Conservation (phyloP, 64 coral and sea anemone genomes). For the Pachyseris speciosa region DNA sequence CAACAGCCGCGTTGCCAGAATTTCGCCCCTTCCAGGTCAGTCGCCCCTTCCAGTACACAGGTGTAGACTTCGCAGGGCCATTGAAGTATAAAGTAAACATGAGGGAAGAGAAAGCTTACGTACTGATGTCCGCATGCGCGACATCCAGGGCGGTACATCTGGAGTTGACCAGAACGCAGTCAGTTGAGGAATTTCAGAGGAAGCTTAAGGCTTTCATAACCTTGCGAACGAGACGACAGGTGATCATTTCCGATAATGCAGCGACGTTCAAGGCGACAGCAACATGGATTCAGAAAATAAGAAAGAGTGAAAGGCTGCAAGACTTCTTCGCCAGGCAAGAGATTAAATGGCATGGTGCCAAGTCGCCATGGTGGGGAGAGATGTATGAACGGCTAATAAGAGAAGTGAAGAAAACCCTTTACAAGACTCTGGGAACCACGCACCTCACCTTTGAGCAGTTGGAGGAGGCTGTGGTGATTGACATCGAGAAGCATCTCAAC, state of each 20-base stretch:
- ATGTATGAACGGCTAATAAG: conserved; percentile 68
- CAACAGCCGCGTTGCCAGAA: conserved; percentile 55
- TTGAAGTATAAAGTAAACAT: conserved; percentile 55
- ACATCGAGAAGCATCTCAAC: conserved; percentile 80
- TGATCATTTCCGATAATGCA: conserved; percentile 10
- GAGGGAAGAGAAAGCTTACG: conserved; percentile 1
- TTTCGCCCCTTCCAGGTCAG: conserved; percentile 55
- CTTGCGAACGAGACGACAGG: no score
- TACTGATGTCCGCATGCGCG: conserved; percentile 14
- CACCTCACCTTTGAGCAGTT: conserved; percentile 53
- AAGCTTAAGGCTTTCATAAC: not conserved
- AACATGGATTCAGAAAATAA: conserved; percentile 5
- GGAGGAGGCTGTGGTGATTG: conserved; percentile 58
- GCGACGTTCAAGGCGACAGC: no score
- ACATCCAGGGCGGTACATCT: conserved; percentile 73
- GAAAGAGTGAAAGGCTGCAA: conserved; percentile 40
- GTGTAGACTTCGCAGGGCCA: conserved; percentile 19
- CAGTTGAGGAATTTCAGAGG: conserved; percentile 71
- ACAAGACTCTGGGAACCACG: conserved; percentile 76
- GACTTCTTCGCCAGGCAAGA: conserved; percentile 34
- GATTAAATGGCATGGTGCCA: conserved; percentile 36
- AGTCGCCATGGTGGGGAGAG: conserved; percentile 75
- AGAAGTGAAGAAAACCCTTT: conserved; percentile 75
- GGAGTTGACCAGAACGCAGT: conserved; percentile 55
- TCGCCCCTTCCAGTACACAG: conserved; percentile 30